These are phyloP conservation scores for Lycorma delicatula DNA, from an alignment of 1,140 invertebrate species.

Conservation along the genomic window DNA sequence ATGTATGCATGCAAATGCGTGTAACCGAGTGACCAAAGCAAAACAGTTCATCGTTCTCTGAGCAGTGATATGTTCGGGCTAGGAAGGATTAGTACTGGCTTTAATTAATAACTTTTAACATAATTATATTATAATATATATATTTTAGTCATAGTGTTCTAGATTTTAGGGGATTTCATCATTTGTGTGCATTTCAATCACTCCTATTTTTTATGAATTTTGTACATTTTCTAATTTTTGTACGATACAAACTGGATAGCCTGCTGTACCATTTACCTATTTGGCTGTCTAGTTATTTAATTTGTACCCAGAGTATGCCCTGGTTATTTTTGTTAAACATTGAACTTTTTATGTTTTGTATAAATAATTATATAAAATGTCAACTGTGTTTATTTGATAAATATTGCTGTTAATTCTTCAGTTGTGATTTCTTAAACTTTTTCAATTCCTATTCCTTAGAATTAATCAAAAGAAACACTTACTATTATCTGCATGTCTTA, in stretches of 20 bases:
- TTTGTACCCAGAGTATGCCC: constrained; percentile 17
- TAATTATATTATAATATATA: constrained; percentile 18
- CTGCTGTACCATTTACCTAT: constrained; percentile 1
- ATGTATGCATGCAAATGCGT: too few relatives aligned
- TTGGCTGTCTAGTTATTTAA: constrained; percentile 11
- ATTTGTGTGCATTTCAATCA: constrained; percentile 22
- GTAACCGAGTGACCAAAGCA: too few relatives aligned
- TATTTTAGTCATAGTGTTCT: constrained; percentile 20
- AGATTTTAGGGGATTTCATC: constrained; percentile 18
- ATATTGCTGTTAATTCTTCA: constrained; percentile 22
- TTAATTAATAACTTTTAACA: too few relatives aligned
- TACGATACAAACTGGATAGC: constrained; percentile 15
- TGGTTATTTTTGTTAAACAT: constrained; percentile 19
- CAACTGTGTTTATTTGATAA: constrained; percentile 22
- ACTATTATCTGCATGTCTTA: too few relatives aligned
- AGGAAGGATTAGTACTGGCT: constrained; percentile 15
- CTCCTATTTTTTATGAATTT: constrained; percentile 22
- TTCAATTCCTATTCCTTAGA: too few relatives aligned
- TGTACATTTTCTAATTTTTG: constrained; percentile 22
- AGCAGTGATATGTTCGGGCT: constrained; percentile 3
- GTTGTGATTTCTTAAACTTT: not conserved
- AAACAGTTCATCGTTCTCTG: constrained; percentile 11
- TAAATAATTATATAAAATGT: constrained; percentile 19
- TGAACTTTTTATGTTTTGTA: constrained; percentile 21
- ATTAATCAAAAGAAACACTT: too few relatives aligned